phyloP scores from a whole-genome alignment of 2,113 vertebrate genomes.

The Salvelinus alpinus region DNA sequence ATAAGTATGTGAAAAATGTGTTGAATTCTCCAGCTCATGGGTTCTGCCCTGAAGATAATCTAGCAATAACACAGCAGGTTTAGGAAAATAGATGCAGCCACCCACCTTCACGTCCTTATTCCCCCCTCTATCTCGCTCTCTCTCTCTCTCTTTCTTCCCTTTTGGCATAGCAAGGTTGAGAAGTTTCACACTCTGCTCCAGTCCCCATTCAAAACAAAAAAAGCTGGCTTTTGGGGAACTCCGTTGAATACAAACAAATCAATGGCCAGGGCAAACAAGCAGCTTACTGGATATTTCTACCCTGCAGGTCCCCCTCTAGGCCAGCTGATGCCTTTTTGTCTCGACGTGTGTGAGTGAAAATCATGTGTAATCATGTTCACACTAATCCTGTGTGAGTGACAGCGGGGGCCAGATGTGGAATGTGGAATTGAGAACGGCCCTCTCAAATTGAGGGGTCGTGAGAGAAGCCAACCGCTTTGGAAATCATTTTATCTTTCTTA shows the following conservation, averaged over 20 bases:
- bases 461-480: constrained; percentile 29
- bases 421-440: constrained; percentile 48
- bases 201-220: constrained; percentile 20
- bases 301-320: constrained; percentile 42
- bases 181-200: not conserved
- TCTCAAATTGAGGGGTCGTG: constrained; percentile 8
- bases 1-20: not conserved
- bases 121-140: not conserved
- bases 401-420: constrained; percentile 18
- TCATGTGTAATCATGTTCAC: constrained; percentile 64
- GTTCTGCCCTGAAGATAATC: not conserved
- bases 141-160: not conserved
- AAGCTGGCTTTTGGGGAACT: constrained; percentile 39
- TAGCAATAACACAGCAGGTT: not conserved
- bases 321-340: constrained; percentile 29
- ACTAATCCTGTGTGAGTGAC: constrained; percentile 43
- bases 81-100: constrained; percentile 1
- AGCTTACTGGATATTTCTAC: constrained; percentile 45
- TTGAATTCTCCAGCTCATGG: not conserved
- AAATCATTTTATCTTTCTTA: constrained; percentile 35
- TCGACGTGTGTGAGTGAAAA: constrained; percentile 51
- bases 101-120: not conserved
- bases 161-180: not conserved
- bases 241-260: constrained; percentile 64
- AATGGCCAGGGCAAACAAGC: constrained; percentile 40